phyloP scores from a whole-genome alignment of 2,113 vertebrate species.

The Pollachius pollachius region DNA sequence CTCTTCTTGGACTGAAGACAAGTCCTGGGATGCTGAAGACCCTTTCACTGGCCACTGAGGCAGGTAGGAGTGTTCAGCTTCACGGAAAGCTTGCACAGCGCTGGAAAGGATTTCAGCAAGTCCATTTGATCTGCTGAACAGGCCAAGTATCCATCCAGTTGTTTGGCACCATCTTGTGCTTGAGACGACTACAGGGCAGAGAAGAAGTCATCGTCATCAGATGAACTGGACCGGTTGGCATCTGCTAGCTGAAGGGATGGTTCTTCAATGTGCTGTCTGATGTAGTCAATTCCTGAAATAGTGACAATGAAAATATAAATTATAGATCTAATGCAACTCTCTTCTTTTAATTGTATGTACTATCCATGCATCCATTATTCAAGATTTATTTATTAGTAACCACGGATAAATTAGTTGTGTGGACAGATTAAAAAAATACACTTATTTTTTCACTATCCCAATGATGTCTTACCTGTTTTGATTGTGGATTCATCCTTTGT shows the following conservation, averaged over 20 bases:
- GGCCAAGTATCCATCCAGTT: constrained; percentile 11
- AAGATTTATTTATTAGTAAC: too few relatives aligned
- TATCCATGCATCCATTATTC: too few relatives aligned
- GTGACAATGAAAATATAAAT: background rate
- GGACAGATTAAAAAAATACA: background rate
- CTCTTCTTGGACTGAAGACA: too few relatives aligned
- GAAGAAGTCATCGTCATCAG: background rate
- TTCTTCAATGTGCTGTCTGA: background rate
- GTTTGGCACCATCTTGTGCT: background rate
- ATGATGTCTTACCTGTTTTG: constrained; percentile 25
- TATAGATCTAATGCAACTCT: background rate
- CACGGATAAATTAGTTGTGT: too few relatives aligned
- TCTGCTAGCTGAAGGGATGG: background rate
- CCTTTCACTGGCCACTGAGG: too few relatives aligned
- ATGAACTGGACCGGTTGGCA: background rate
- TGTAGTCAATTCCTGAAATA: background rate
- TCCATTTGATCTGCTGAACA: constrained; percentile 20
- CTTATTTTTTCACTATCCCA: background rate
- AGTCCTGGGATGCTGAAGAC: too few relatives aligned
- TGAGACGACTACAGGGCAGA: background rate
- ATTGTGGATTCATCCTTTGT: constrained; percentile 33
- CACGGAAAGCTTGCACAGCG: constrained; percentile 8
- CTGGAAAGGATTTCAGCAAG: constrained; percentile 14
- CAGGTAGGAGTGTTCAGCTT: constrained; percentile 6
- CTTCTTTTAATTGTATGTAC: background rate